phyloP scores from a whole-genome alignment of 2,888 invertebrate genomes.

The Dynastes grantii region DNA sequence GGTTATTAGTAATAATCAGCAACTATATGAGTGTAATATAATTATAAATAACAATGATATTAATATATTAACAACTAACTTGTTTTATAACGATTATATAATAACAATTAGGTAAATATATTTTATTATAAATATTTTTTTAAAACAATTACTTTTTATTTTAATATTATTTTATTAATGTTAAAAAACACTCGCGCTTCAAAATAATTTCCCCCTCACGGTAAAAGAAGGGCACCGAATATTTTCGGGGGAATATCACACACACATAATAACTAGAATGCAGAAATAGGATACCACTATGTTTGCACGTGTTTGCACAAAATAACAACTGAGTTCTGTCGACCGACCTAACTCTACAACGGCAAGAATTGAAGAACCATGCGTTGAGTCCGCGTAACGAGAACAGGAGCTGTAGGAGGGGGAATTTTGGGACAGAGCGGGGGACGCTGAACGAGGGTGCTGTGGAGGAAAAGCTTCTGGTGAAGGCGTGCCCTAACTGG shows the following conservation, averaged over 20 bases:
- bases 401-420: background rate
- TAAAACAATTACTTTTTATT: too few relatives aligned
- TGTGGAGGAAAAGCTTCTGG: background rate
- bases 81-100: too few relatives aligned
- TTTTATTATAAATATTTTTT: too few relatives aligned
- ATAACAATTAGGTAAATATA: too few relatives aligned
- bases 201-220: background rate
- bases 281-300: background rate
- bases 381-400: background rate
- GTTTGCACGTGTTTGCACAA: constrained; percentile 5
- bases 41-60: too few relatives aligned
- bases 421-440: background rate
- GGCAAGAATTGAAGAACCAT: constrained; percentile 12
- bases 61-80: too few relatives aligned
- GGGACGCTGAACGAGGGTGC: background rate
- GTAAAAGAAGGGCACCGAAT: background rate
- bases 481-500: constrained; percentile 13
- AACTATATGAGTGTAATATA: too few relatives aligned
- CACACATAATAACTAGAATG: too few relatives aligned
- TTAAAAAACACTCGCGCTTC: too few relatives aligned
- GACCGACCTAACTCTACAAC: background rate
- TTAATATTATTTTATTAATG: too few relatives aligned
- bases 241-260: too few relatives aligned
- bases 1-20: too few relatives aligned
- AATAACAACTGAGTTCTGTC: constrained; percentile 3